Percentiles rank a stretch among this genome's conserved stretches.
These are phyloP conservation scores for Erpornis zantholeuca DNA, from an alignment of 2,113 vertebrate genomes.

Conservation along the genomic window DNA sequence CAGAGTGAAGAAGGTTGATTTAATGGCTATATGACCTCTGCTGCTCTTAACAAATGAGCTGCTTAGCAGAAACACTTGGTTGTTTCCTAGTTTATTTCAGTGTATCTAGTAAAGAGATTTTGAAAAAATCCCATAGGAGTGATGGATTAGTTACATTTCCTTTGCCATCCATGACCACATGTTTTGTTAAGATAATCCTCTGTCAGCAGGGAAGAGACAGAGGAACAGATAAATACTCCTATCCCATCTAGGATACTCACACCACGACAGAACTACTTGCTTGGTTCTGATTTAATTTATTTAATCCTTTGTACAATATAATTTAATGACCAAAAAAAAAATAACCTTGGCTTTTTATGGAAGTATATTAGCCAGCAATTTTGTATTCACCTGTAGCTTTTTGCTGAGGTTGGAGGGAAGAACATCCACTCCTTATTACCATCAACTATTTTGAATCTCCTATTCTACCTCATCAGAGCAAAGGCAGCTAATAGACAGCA, in stretches of 20 bases:
- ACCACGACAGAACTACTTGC: background rate
- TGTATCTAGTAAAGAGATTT: background rate
- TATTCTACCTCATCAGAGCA: background rate
- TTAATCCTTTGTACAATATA: background rate
- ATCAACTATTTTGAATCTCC: conserved; percentile 7
- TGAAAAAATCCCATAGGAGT: background rate
- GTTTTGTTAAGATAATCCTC: background rate
- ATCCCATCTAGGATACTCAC: background rate
- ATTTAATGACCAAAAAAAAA: background rate
- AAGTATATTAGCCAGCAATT: background rate
- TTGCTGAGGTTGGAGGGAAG: background rate
- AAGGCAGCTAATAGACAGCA: background rate
- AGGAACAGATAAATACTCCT: background rate
- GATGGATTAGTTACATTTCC: background rate
- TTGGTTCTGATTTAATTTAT: background rate
- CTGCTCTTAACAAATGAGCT: background rate
- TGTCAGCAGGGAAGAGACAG: background rate
- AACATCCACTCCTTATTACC: background rate
- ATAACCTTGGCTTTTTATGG: background rate
- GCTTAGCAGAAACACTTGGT: background rate
- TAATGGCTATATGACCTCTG: background rate
- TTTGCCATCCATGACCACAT: background rate
- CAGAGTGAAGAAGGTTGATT: background rate
- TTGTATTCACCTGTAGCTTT: background rate
- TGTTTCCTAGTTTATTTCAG: background rate